Evolutionary conservation across 1,140 invertebrate species (phyloP), one percentile per base, ranked within the genome.

Genomic region (Bombus cullumanus): DNA sequence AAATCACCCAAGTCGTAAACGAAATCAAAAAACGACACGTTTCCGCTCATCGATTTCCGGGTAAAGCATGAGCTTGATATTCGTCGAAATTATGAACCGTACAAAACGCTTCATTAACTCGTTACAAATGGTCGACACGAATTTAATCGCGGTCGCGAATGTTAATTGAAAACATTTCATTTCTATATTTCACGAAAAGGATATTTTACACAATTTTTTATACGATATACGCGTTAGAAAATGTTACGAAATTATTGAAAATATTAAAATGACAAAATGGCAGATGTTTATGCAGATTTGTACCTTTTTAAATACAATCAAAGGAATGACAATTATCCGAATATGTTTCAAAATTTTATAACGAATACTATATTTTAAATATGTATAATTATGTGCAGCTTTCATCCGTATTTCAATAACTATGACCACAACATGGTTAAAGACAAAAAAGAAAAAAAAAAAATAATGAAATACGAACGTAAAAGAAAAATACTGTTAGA

Each of bases 1-100:
- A 69, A 39, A 53, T 69, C 64, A 34, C n/a, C 39, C n/a, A 68
- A 47, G n/a, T 80, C 43, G 78, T 80, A 80, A 80, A 80, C 64
- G 59, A 69, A 53, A 64, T 69, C 8, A 80, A 80, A 80, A 80
- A 37, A 34, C 22, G 31, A 53, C 75, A 69, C 64, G 41, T 47
- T 80, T 37, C 22, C 41, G 64, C 22, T 69, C 59, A 25, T 34
- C 77, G 22, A 47, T 53, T 75, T 4, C 18, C 39, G 18, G 22
- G 3, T 12, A 75, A 31, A n/a, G 15, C n/a, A 5, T 6, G 41
- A 66, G 68, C 5, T 18, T 53, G 59, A 69, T 22, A 39, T 28
- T 28, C 43, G 31, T 18, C 18, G n/a, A 68, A 53, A 69, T 47
- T 53, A 76, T 31, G 53, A 76, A 59, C 74, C 25, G 47, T 73